Percentiles rank a stretch among this genome's conserved stretches.
phyloP scores from a whole-genome alignment of 1,140 invertebrate genomes.

The Hyphantria cunea region DNA sequence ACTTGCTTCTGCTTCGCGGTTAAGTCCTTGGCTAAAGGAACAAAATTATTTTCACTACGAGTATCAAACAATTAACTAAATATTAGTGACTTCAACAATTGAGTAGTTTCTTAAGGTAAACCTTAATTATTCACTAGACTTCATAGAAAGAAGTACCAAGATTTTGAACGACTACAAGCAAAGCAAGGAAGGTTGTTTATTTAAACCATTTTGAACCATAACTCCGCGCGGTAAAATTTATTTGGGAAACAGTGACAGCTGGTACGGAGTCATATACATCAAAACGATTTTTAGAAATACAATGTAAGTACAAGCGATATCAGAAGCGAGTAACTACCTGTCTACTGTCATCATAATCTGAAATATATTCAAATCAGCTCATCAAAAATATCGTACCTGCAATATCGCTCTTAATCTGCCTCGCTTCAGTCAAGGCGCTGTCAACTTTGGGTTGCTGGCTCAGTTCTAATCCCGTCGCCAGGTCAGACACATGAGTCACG shows the following conservation, averaged over 20 bases:
- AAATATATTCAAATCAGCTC: constrained; percentile 63
- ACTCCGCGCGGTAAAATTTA: too few species aligned
- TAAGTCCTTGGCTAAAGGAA: constrained; percentile 63
- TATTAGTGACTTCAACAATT: background rate
- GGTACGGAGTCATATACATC: too few species aligned
- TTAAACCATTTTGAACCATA: too few species aligned
- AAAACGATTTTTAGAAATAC: too few species aligned
- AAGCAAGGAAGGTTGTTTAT: too few species aligned
- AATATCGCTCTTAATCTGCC: constrained; percentile 86
- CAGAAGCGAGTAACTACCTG: too few species aligned
- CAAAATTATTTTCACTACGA: background rate
- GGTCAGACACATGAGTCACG: constrained; percentile 85
- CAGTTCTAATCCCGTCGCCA: constrained; percentile 86
- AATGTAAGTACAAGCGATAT: too few species aligned
- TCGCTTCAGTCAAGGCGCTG: constrained; percentile 87
- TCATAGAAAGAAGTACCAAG: too few species aligned
- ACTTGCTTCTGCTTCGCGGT: constrained; percentile 77
- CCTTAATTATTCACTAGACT: too few species aligned
- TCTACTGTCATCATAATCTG: background rate
- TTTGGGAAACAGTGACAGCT: too few species aligned
- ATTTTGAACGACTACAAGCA: too few species aligned
- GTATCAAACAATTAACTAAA: too few species aligned
- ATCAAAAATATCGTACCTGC: constrained; percentile 63
- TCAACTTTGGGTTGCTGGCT: constrained; percentile 89
- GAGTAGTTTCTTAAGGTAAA: background rate